Evolutionary conservation across 2,113 vertebrate genomes (phyloP).

Genomic region (Oryzias melastigma): DNA sequence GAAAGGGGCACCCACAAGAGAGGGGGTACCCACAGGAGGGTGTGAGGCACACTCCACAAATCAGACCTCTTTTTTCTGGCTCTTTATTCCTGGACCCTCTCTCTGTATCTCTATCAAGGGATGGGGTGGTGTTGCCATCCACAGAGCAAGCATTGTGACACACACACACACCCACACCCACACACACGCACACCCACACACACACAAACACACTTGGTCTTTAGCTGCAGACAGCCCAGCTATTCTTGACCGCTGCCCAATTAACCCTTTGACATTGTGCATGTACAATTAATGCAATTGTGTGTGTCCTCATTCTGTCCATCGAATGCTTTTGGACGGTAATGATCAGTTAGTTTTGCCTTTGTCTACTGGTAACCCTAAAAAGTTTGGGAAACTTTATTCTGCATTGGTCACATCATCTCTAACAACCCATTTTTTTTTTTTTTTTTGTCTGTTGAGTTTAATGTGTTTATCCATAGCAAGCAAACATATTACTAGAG

Average conservation of each 20-base stretch:
- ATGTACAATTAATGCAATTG: constrained; percentile 1
- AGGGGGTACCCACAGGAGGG: constrained; percentile 62
- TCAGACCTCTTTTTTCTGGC: constrained; percentile 60
- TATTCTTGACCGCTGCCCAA: constrained; percentile 9
- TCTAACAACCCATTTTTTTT: too few relatives aligned
- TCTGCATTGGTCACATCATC: background rate
- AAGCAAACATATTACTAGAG: too few relatives aligned
- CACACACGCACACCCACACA: background rate
- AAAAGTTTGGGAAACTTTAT: background rate
- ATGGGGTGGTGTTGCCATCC: constrained; percentile 46
- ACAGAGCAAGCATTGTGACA: constrained; percentile 89
- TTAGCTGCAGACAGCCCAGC: background rate
- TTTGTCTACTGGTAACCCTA: too few relatives aligned
- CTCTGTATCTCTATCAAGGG: constrained; percentile 51
- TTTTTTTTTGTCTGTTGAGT: too few relatives aligned
- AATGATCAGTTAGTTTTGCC: constrained; percentile 5
- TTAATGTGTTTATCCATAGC: too few relatives aligned
- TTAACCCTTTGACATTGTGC: constrained; percentile 12
- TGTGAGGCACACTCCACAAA: constrained; percentile 82
- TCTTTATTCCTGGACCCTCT: constrained; percentile 36
- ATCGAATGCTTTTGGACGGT: background rate
- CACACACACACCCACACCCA: background rate
- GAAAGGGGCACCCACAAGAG: constrained; percentile 46
- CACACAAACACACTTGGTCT: background rate
- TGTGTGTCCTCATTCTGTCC: constrained; percentile 13